phyloP scores from a whole-genome alignment of 2,888 invertebrate genomes.

The Chaitophorus viminalis region DNA sequence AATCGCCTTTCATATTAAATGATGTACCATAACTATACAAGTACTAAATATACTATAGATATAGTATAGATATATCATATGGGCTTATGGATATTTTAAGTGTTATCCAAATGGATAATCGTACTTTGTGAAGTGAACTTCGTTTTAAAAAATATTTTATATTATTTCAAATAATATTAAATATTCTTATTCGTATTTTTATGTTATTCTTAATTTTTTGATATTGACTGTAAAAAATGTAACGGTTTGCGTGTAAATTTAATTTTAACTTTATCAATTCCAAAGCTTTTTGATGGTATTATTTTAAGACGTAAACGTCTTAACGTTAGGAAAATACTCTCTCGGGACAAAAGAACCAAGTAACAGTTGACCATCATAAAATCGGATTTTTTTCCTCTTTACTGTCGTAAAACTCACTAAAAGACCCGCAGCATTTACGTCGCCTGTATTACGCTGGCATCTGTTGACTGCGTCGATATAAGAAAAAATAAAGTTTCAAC shows the following conservation, averaged over 20 bases:
- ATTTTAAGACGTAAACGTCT: background rate
- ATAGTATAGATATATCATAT: too few relatives aligned
- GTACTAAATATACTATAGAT: too few relatives aligned
- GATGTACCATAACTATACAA: background rate
- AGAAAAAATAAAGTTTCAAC: constrained; percentile 54
- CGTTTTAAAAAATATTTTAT: too few relatives aligned
- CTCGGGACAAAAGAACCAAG: constrained; percentile 43
- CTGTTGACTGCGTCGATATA: constrained; percentile 59
- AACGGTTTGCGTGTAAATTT: constrained; percentile 7
- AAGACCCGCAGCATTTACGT: constrained; percentile 53
- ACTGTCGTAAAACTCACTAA: constrained; percentile 56
- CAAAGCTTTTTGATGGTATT: background rate
- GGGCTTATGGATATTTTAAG: too few relatives aligned
- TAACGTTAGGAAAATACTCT: constrained; percentile 29
- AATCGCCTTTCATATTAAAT: background rate
- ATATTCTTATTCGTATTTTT: background rate
- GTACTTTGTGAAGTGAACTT: too few relatives aligned
- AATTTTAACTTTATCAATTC: constrained; percentile 49
- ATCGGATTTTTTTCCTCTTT: constrained; percentile 32
- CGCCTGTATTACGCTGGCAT: constrained; percentile 50
- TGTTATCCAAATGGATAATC: too few relatives aligned
- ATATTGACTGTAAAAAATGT: background rate
- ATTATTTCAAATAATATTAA: too few relatives aligned
- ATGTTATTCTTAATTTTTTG: background rate
- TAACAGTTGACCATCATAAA: constrained; percentile 60